Evolutionary conservation across 2,888 invertebrate species (phyloP).

Genomic region (Sesia apiformis): DNA sequence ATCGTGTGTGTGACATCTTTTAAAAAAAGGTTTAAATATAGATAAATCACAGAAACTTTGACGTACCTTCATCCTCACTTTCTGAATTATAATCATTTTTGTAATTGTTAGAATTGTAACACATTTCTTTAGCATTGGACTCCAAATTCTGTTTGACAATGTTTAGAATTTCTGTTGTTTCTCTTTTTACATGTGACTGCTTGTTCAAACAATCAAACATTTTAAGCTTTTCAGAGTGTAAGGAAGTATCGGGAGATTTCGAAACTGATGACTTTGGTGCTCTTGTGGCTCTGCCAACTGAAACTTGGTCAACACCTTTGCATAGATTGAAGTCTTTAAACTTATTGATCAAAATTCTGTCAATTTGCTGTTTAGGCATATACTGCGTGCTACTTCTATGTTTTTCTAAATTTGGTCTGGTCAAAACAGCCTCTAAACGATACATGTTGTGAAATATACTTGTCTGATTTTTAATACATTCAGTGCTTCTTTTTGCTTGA

Average conservation of each 20-base stretch:
- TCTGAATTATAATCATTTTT: too few relatives aligned
- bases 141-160: background rate
- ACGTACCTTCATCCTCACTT: too few relatives aligned
- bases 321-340: slow-evolving; percentile 32
- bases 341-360: slow-evolving; percentile 24
- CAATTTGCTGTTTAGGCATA: slow-evolving; percentile 2
- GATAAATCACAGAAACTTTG: too few relatives aligned
- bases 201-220: too few relatives aligned
- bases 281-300: slow-evolving; percentile 27
- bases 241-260: background rate
- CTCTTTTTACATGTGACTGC: too few relatives aligned
- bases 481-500: slow-evolving; percentile 12
- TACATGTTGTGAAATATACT: slow-evolving; percentile 19
- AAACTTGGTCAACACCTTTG: slow-evolving; percentile 35
- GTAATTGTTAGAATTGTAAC: too few relatives aligned
- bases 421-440: slow-evolving; percentile 20
- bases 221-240: too few relatives aligned
- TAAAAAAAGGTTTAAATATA: too few relatives aligned
- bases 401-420: slow-evolving; percentile 19
- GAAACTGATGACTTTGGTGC: background rate
- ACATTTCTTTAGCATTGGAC: too few relatives aligned
- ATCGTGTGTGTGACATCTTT: too few relatives aligned
- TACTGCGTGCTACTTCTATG: slow-evolving; percentile 10
- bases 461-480: slow-evolving; percentile 25
- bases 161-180: background rate